phyloP scores from a whole-genome alignment of 2,888 invertebrate genomes.

The Aphodius sticticus region DNA sequence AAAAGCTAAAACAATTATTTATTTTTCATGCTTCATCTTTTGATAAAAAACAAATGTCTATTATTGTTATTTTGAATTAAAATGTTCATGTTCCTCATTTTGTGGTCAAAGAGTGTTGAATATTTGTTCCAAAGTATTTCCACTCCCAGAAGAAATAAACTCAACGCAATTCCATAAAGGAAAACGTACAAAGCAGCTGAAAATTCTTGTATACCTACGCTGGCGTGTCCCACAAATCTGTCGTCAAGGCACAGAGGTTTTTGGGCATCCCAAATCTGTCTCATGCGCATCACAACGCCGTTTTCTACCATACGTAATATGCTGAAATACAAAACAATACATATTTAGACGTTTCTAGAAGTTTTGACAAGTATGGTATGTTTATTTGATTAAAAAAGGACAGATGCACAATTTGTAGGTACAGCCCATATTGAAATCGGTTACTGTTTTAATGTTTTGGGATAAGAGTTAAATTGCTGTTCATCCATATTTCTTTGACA shows the following conservation, averaged over 20 bases:
- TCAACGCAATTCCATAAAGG: slow-evolving; percentile 60
- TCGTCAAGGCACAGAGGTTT: slow-evolving; percentile 67
- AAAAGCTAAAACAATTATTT: too few species aligned
- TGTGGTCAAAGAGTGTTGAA: neutral
- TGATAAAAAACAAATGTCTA: too few species aligned
- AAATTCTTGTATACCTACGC: slow-evolving; percentile 68
- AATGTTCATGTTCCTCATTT: neutral
- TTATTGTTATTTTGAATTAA: neutral
- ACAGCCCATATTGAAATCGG: too few species aligned
- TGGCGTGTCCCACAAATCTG: slow-evolving; percentile 60
- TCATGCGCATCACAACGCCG: slow-evolving; percentile 67
- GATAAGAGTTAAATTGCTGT: too few species aligned
- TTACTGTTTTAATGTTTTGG: too few species aligned
- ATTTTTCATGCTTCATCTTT: too few species aligned
- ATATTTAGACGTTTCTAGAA: too few species aligned
- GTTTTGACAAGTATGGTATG: too few species aligned
- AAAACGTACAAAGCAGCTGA: slow-evolving; percentile 66
- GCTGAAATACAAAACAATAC: slow-evolving; percentile 56
- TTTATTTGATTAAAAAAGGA: too few species aligned
- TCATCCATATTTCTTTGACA: too few species aligned
- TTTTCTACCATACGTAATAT: slow-evolving; percentile 66
- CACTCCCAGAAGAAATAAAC: slow-evolving; percentile 55
- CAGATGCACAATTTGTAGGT: too few species aligned
- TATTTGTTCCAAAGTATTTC: slow-evolving; percentile 49
- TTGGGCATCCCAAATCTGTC: slow-evolving; percentile 66